Conservation (phyloP, 53 echinoderm and acorn worm species). For the Echinarachnius parma region DNA sequence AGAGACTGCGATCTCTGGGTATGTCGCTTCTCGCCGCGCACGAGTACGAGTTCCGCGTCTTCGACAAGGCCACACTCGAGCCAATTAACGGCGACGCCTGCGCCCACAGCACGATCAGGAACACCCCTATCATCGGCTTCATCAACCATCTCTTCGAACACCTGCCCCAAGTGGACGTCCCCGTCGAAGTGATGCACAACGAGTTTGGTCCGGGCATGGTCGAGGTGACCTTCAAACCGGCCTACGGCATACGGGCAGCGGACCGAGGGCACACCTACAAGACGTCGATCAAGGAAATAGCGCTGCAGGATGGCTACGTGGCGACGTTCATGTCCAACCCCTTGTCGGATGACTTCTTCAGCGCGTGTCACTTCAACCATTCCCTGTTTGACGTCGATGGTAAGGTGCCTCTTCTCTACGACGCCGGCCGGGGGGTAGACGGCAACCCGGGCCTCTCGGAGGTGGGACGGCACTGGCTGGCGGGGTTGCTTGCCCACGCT, state of each 20-base stretch:
- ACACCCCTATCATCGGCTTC: neutral
- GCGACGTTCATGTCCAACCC: constrained; percentile 41
- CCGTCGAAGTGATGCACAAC: constrained; percentile 10
- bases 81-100: neutral
- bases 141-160: neutral
- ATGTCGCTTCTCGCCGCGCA: constrained; percentile 14
- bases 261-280: constrained; percentile 34
- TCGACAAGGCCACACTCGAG: constrained; percentile 4
- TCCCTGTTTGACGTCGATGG: constrained; percentile 28
- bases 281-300: no score
- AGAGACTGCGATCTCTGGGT: constrained; percentile 17
- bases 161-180: constrained; percentile 1
- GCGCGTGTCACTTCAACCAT: constrained; percentile 31
- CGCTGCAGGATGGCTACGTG: neutral
- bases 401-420: neutral
- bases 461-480: constrained; percentile 1
- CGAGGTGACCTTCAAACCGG: constrained; percentile 30
- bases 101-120: neutral
- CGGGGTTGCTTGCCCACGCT: neutral
- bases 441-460: neutral
- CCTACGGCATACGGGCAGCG: constrained; percentile 33
- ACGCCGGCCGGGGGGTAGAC: no score
- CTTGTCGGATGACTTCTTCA: neutral
- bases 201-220: constrained; percentile 13
- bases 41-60: constrained; percentile 28